phyloP scores from a whole-genome alignment of 2,797 vertebrate species.

The Pelobates cultripes region DNA sequence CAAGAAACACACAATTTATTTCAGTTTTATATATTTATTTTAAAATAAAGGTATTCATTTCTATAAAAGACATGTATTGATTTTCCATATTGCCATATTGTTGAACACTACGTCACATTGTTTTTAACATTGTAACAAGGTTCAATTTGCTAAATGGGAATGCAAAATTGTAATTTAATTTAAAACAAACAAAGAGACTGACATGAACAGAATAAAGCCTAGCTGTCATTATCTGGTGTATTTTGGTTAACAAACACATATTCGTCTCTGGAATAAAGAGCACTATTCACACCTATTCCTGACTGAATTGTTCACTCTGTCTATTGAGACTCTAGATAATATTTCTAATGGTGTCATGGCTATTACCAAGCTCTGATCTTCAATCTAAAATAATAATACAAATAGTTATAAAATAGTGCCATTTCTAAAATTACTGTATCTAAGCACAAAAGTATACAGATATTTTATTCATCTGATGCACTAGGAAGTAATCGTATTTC shows the following conservation, averaged over 20 bases:
- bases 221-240: neutral
- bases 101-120: too few relatives aligned
- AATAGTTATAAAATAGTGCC: conserved; percentile 1
- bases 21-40: too few relatives aligned
- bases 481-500: neutral
- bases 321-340: conserved; percentile 1
- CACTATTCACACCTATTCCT: neutral
- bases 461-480: neutral
- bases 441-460: conserved; percentile 5
- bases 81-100: too few relatives aligned
- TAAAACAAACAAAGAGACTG: neutral
- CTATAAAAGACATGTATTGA: too few relatives aligned
- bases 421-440: neutral
- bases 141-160: neutral
- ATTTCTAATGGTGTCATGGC: neutral
- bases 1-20: too few relatives aligned
- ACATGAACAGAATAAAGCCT: neutral
- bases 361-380: conserved; percentile 9
- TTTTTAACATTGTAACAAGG: neutral
- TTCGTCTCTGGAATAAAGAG: neutral
- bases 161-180: neutral
- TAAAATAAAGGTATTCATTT: too few relatives aligned
- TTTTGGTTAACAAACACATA: neutral
- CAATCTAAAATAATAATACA: conserved; percentile 12
- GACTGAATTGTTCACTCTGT: neutral